phyloP scores from a whole-genome alignment of 1,140 invertebrate genomes.

The Luehdorfia chinensis region DNA sequence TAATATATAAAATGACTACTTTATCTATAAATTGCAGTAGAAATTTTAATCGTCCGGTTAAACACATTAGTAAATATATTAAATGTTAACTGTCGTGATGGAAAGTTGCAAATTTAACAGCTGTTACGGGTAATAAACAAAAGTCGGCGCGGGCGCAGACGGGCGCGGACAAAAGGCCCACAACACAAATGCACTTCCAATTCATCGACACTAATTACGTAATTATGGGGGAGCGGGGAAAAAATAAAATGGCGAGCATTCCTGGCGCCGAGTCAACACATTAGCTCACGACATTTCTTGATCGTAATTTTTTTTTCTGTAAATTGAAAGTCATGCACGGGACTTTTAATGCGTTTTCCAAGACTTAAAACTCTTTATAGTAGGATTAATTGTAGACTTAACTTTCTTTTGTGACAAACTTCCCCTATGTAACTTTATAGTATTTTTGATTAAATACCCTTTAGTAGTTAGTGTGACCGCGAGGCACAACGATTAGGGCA shows the following conservation, averaged over 20 bases:
- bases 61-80: too few relatives aligned
- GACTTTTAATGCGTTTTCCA: slow-evolving; percentile 9
- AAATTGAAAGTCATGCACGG: slow-evolving; percentile 51
- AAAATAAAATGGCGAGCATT: slow-evolving; percentile 64
- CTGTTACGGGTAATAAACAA: slow-evolving; percentile 50
- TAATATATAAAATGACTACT: too few relatives aligned
- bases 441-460: too few relatives aligned
- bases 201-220: slow-evolving; percentile 70
- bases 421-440: too few relatives aligned
- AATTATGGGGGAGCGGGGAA: slow-evolving; percentile 58
- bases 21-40: too few relatives aligned
- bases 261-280: slow-evolving; percentile 53
- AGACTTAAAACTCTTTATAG: slow-evolving; percentile 6
- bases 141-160: slow-evolving; percentile 36
- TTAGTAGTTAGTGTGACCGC: background rate
- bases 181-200: slow-evolving; percentile 59
- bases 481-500: background rate
- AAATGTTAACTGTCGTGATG: background rate
- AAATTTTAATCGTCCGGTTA: too few relatives aligned
- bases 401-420: background rate
- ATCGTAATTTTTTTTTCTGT: slow-evolving; percentile 37
- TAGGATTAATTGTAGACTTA: slow-evolving; percentile 6
- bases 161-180: slow-evolving; percentile 57
- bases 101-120: slow-evolving; percentile 33
- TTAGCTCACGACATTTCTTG: slow-evolving; percentile 56